phyloP scores from a whole-genome alignment of 2,797 vertebrate genomes.

The Lutjanus argentimaculatus region DNA sequence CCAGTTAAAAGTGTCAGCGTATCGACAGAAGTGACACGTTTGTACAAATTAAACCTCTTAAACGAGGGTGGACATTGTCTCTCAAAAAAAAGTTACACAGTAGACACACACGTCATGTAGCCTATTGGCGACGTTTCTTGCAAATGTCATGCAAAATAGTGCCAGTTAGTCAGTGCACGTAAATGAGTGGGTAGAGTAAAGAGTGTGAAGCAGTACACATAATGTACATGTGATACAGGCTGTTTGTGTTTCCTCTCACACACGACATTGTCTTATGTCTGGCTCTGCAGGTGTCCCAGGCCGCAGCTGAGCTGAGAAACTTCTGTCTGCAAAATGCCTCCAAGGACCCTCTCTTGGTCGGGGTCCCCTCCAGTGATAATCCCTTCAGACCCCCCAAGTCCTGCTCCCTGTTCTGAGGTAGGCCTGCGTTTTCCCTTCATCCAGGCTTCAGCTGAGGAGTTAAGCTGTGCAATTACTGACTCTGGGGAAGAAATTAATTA shows the following conservation, averaged over 20 bases:
- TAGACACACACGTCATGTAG: not conserved
- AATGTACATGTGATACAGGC: not conserved
- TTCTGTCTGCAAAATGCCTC: slow-evolving; percentile 87
- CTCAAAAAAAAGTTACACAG: not conserved
- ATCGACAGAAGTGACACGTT: slow-evolving; percentile 11
- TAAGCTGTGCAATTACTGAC: slow-evolving; percentile 22
- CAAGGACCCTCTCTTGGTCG: slow-evolving; percentile 88
- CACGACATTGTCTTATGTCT: slow-evolving; percentile 26
- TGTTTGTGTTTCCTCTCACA: slow-evolving; percentile 4
- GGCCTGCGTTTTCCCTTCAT: slow-evolving; percentile 20
- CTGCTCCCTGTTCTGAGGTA: slow-evolving; percentile 87
- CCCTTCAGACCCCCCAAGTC: slow-evolving; percentile 88
- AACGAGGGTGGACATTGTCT: too few species aligned
- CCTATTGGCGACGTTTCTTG: slow-evolving; percentile 40
- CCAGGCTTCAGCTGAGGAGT: not conserved
- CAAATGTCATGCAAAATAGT: slow-evolving; percentile 69
- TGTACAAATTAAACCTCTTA: not conserved
- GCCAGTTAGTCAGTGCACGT: slow-evolving; percentile 3
- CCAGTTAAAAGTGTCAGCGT: too few species aligned
- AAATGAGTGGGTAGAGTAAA: not conserved
- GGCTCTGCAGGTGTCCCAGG: slow-evolving; percentile 85
- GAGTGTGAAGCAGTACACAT: slow-evolving; percentile 1
- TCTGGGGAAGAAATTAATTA: slow-evolving; percentile 3
- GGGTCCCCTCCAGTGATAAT: slow-evolving; percentile 88
- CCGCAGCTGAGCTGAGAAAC: slow-evolving; percentile 84